Conservation (phyloP, 1,140 invertebrate genomes). For the Antheraea mylitta region DNA sequence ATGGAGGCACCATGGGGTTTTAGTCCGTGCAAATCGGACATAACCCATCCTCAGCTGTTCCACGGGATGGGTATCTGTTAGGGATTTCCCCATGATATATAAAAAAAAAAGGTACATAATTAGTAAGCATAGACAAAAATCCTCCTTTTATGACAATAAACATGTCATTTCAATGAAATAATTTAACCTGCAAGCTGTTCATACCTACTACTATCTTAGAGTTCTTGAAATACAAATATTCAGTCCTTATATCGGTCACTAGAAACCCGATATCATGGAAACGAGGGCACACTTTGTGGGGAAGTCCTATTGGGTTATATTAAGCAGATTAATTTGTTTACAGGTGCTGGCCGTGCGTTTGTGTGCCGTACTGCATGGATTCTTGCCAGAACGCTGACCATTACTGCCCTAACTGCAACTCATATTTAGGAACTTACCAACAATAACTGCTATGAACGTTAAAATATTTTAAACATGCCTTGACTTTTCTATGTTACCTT, state of each 20-base stretch:
- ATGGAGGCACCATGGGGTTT: too few species aligned
- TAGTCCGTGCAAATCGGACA: too few species aligned
- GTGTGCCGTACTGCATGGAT: conserved; percentile 84
- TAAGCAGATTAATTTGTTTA: conserved; percentile 26
- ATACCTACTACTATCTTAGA: too few species aligned
- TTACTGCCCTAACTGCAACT: conserved; percentile 83
- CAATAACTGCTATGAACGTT: conserved; percentile 23
- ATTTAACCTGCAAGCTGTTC: too few species aligned
- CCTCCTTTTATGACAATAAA: too few species aligned
- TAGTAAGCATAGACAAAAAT: too few species aligned
- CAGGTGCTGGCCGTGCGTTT: conserved; percentile 82
- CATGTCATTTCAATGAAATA: too few species aligned
- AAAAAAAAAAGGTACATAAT: too few species aligned
- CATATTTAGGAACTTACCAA: conserved; percentile 80
- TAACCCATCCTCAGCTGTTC: too few species aligned
- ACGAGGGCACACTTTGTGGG: not conserved
- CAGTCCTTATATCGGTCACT: not conserved
- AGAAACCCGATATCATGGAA: not conserved
- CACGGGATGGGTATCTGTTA: too few species aligned
- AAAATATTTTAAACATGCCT: not conserved
- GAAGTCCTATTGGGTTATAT: not conserved
- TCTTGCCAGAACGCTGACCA: conserved; percentile 82
- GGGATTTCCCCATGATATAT: too few species aligned
- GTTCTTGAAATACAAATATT: not conserved
- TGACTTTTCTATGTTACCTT: not conserved